Evolutionary conservation across 2,888 invertebrate genomes (phyloP), one percentile per base, ranked within the genome.

Genomic region (Acleris laterana): DNA sequence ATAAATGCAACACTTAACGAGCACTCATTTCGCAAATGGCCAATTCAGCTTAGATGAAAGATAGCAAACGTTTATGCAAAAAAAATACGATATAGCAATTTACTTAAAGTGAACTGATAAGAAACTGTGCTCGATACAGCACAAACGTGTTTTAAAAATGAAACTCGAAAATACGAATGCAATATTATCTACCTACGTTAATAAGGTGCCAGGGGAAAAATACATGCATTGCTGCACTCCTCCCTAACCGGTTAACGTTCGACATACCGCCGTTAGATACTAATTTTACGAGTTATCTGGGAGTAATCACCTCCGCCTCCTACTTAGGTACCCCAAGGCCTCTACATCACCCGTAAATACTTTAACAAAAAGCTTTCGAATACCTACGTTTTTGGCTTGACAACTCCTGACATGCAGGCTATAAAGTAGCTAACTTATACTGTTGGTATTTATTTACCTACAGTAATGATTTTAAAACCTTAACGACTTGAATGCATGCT

Each of bases 201-300:
- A 87, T 85, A 84, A 87, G 79, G 88, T 85, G 88, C 87, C 82
- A 81, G 80, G 75, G 19, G 46, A 49, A 59, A 48, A 38, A 49
- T 44, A 46, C 57, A n/a, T 25, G 57, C 57, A 25, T 49, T 20
- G 25, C 51, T 5, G 42, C 42, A 7, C 11, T 42, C 17, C 55
- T 22, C 44, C 25, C 71, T 77, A 87, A 88, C 90, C 79, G 82
- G 89, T 87, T 88, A 90, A 79, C 82, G 89, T 87, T 79, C 82
- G 80, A 76, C 79, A 72, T 76, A 70, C 69, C 81, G 84, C 83
- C 85, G 82, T 90, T 89, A 90, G 81, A 85, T 90, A 86, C 82
- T 84, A 86, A 91, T 86, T 92, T 92, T 92, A 91, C 78, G 90
- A 85, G 90, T 87, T 89, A 83, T 80, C 81, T 74, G 77, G 71